Evolutionary conservation across 1,140 invertebrate species (phyloP).

Genomic region (Drosophila varians): DNA sequence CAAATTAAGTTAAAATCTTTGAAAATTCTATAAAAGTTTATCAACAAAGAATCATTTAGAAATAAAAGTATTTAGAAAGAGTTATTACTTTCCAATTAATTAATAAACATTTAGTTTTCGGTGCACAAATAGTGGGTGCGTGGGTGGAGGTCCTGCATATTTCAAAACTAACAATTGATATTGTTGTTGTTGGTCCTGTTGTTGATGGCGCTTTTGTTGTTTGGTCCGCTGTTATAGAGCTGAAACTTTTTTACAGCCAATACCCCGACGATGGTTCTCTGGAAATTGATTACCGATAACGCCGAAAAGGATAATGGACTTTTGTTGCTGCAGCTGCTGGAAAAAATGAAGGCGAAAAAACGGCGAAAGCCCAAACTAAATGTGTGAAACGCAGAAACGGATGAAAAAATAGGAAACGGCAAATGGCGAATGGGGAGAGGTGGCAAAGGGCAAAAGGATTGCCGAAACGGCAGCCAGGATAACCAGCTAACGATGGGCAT

Average conservation of each 20-base stretch:
- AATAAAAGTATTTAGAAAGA: too few species aligned
- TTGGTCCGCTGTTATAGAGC: slow-evolving; percentile 41
- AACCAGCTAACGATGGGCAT: slow-evolving; percentile 48
- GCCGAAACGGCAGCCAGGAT: slow-evolving; percentile 30
- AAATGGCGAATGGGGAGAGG: slow-evolving; percentile 26
- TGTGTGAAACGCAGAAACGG: slow-evolving; percentile 48
- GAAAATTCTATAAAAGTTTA: too few species aligned
- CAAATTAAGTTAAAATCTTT: background rate
- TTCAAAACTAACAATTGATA: slow-evolving; percentile 74
- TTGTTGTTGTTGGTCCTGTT: slow-evolving; percentile 35
- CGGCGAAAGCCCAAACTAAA: slow-evolving; percentile 48
- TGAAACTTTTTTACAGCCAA: slow-evolving; percentile 41
- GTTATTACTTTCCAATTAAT: too few species aligned
- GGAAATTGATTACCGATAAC: slow-evolving; percentile 81
- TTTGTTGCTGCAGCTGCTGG: slow-evolving; percentile 67
- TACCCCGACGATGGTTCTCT: slow-evolving; percentile 48
- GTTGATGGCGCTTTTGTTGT: slow-evolving; percentile 52
- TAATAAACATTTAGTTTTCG: background rate
- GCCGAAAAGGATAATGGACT: slow-evolving; percentile 78
- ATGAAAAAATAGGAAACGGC: slow-evolving; percentile 5
- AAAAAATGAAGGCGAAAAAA: slow-evolving; percentile 5
- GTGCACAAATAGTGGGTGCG: background rate
- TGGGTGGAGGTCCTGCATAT: slow-evolving; percentile 59
- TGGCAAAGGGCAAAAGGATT: slow-evolving; percentile 55
- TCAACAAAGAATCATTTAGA: too few species aligned